Percentiles rank a stretch among this genome's conserved stretches.
phyloP scores from a whole-genome alignment of 2,888 invertebrate species.

The Leptopilina myrica region DNA sequence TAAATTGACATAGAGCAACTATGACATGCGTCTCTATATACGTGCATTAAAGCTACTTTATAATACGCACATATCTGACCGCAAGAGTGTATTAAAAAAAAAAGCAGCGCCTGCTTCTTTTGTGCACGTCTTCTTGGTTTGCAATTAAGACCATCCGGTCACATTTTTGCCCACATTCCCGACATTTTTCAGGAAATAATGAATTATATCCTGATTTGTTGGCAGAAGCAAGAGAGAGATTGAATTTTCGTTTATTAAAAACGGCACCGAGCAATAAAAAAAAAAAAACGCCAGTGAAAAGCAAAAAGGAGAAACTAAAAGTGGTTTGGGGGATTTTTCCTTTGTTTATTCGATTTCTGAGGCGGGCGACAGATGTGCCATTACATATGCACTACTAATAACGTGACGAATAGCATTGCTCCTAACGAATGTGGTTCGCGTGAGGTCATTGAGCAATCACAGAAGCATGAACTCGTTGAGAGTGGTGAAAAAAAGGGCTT shows the following conservation, averaged over 20 bases:
- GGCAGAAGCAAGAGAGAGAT: conserved; percentile 8
- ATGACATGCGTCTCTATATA: neutral
- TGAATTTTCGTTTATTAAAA: conserved; percentile 38
- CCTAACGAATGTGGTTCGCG: conserved; percentile 32
- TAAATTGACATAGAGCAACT: conserved; percentile 15
- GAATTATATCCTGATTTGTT: conserved; percentile 34
- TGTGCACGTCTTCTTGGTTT: conserved; percentile 7
- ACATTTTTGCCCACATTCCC: conserved; percentile 35
- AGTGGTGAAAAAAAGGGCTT: neutral
- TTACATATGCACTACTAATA: conserved; percentile 40
- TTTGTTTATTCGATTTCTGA: conserved; percentile 36
- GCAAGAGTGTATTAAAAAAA: conserved; percentile 27
- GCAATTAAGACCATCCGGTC: conserved; percentile 39
- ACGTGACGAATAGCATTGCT: conserved; percentile 34
- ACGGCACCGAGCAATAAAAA: conserved; percentile 13
- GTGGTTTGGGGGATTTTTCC: conserved; percentile 11
- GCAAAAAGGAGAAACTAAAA: neutral
- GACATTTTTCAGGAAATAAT: conserved; percentile 37
- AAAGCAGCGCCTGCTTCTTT: conserved; percentile 27
- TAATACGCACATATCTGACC: conserved; percentile 19
- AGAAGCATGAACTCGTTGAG: conserved; percentile 32
- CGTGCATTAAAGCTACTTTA: conserved; percentile 1
- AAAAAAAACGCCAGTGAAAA: neutral
- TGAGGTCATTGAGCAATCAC: conserved; percentile 38
- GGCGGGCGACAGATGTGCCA: conserved; percentile 38